Conservation (phyloP, 2,113 vertebrate genomes). For the Trogon melanurus region DNA sequence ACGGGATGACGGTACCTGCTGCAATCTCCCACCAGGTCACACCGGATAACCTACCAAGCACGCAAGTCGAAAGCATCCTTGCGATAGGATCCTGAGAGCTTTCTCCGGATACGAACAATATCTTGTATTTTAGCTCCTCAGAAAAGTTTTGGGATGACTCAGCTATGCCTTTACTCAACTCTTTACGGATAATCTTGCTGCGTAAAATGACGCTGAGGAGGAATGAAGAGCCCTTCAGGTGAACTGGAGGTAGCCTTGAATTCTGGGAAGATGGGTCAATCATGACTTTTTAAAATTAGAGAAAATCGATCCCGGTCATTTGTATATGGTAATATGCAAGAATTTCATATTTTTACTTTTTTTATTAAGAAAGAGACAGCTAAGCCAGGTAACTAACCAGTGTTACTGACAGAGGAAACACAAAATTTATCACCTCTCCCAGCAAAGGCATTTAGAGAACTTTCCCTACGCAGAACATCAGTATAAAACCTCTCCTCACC, state of each 20-base stretch:
- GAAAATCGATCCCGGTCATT: neutral
- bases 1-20: neutral
- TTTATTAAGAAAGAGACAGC: neutral
- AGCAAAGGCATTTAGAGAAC: neutral
- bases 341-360: neutral
- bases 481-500: neutral
- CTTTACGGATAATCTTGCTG: neutral
- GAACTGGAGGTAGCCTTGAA: neutral
- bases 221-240: neutral
- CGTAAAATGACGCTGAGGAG: neutral
- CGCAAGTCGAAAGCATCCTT: neutral
- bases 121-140: neutral
- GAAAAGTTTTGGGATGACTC: neutral
- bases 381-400: neutral
- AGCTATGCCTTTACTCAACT: neutral
- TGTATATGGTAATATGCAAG: neutral
- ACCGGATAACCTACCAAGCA: neutral
- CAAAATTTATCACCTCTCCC: neutral
- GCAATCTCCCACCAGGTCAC: neutral
- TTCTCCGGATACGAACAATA: fast-evolving
- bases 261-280: neutral
- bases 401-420: neutral
- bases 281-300: neutral
- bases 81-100: neutral
- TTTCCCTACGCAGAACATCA: neutral